These are phyloP conservation scores for Telmatherina bonti DNA, from an alignment of 2,797 vertebrate species.

Conservation along the genomic window DNA sequence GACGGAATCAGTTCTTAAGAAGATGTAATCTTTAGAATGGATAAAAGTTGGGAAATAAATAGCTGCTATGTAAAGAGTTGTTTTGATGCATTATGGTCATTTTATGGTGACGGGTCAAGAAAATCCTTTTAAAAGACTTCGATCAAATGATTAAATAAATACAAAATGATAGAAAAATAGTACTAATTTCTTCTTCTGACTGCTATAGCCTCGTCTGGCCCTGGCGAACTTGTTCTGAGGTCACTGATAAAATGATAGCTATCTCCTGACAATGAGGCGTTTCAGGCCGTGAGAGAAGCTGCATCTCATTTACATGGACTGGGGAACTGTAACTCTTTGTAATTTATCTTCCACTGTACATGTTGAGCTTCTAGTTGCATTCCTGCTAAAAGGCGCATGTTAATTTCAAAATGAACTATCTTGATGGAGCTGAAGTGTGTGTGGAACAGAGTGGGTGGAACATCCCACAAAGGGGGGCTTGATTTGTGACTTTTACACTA, in stretches of 20 bases:
- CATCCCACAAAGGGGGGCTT: slow-evolving; percentile 63
- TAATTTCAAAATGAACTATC: slow-evolving; percentile 54
- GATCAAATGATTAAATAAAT: neutral
- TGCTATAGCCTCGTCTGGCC: neutral
- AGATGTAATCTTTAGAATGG: neutral
- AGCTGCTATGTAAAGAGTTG: neutral
- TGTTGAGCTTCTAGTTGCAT: slow-evolving; percentile 43
- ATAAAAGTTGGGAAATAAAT: neutral
- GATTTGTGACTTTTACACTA: slow-evolving; percentile 60
- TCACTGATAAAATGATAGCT: slow-evolving; percentile 62
- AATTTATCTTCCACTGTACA: slow-evolving; percentile 52
- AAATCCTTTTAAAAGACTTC: neutral
- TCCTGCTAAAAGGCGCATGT: slow-evolving; percentile 37
- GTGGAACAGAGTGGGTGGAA: slow-evolving; percentile 57
- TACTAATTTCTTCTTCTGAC: slow-evolving; percentile 30
- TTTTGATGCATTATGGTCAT: neutral
- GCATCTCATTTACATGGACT: slow-evolving; percentile 76
- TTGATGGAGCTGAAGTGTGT: slow-evolving; percentile 27
- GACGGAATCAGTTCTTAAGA: neutral
- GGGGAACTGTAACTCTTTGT: slow-evolving; percentile 80
- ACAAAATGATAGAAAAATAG: slow-evolving; percentile 25
- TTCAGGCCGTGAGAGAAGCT: slow-evolving; percentile 68
- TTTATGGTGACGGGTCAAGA: neutral
- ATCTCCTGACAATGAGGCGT: slow-evolving; percentile 75
- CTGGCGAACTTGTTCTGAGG: slow-evolving; percentile 43